Percentiles rank a stretch among this genome's conserved stretches.
Conservation (phyloP, 2,797 vertebrate species). For the Gymnothorax javanicus region DNA sequence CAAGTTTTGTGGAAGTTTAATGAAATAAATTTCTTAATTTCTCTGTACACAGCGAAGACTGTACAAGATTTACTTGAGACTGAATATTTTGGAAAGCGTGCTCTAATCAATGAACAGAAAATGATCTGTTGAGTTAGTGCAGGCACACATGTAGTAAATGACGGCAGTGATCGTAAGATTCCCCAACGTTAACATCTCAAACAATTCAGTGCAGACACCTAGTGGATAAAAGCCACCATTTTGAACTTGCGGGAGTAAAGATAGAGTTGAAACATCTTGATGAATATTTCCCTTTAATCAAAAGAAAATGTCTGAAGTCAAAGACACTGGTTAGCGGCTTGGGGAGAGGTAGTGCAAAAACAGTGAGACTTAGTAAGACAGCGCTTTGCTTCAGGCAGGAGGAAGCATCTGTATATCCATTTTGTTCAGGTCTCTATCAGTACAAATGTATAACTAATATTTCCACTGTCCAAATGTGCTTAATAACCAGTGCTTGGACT, state of each 20-base stretch:
- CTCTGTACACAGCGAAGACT: no score
- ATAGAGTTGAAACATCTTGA: slow-evolving; percentile 44
- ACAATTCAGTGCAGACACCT: slow-evolving; percentile 34
- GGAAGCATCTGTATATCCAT: neutral
- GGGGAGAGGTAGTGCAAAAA: neutral
- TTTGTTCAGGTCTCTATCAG: neutral
- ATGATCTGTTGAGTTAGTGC: neutral
- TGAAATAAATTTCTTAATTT: no score
- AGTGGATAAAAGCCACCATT: slow-evolving; percentile 44
- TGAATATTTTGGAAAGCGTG: neutral
- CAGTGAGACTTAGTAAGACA: no score
- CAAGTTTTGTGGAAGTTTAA: no score
- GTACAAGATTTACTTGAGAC: neutral
- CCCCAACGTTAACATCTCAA: slow-evolving; percentile 31
- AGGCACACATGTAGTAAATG: neutral
- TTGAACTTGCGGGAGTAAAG: slow-evolving; percentile 35
- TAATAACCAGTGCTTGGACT: slow-evolving; percentile 21
- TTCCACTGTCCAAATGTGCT: neutral
- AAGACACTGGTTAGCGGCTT: slow-evolving; percentile 31
- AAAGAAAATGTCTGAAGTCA: slow-evolving; percentile 33
- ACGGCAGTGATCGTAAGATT: slow-evolving; percentile 33
- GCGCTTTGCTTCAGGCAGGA: neutral
- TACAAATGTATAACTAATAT: neutral
- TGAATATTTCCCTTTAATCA: slow-evolving; percentile 53
- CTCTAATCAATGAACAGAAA: neutral